These are phyloP conservation scores for Macrophya alboannulata DNA, from an alignment of 2,888 invertebrate species.

Conservation along the genomic window DNA sequence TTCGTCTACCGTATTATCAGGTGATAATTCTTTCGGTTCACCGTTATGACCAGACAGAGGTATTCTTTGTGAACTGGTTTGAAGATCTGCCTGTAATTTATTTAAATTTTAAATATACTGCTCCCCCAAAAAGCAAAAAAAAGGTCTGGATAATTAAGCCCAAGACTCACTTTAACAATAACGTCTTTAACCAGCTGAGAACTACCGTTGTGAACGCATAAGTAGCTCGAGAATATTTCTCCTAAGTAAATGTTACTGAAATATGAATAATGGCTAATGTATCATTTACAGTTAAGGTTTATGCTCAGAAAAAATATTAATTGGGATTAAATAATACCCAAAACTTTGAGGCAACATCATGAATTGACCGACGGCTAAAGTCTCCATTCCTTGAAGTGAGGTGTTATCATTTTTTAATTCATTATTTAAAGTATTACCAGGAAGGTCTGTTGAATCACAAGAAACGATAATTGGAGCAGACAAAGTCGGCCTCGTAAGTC, in stretches of 20 bases:
- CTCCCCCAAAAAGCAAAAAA: conserved; percentile 20
- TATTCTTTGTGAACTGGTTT: conserved; percentile 95
- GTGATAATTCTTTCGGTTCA: conserved; percentile 81
- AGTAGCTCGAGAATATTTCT: conserved; percentile 98
- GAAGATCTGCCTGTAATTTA: conserved; percentile 90
- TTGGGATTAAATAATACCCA: conserved; percentile 82
- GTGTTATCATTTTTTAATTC: conserved; percentile 92
- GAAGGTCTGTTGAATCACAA: conserved; percentile 92
- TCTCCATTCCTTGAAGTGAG: conserved; percentile 91
- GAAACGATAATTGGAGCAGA: conserved; percentile 91
- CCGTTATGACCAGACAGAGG: conserved; percentile 89
- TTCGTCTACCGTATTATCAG: conserved; percentile 95
- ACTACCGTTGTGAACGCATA: conserved; percentile 98
- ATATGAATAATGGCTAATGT: not conserved
- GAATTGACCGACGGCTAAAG: conserved; percentile 93
- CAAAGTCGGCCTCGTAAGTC: conserved; percentile 95
- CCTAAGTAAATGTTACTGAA: conserved; percentile 96
- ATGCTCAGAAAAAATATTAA: not conserved
- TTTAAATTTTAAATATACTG: conserved; percentile 20
- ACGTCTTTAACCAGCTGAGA: conserved; percentile 92
- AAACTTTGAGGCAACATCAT: conserved; percentile 97
- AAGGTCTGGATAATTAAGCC: conserved; percentile 28
- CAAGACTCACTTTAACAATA: conserved; percentile 86
- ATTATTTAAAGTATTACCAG: conserved; percentile 90
- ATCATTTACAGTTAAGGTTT: not conserved